phyloP scores from a whole-genome alignment of 2,888 invertebrate genomes.

The Meteorus colon region DNA sequence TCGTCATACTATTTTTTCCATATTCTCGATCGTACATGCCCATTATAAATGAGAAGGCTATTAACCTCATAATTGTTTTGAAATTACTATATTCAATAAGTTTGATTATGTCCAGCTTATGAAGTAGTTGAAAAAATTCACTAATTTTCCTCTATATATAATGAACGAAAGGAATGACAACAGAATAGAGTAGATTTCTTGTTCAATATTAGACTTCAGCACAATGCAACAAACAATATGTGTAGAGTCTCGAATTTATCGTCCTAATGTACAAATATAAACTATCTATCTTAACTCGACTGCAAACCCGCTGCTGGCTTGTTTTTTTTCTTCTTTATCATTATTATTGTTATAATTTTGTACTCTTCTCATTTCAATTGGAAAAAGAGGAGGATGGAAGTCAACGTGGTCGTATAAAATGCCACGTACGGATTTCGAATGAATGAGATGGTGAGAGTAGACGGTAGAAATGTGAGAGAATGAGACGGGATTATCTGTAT shows the following conservation, averaged over 20 bases:
- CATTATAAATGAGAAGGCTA: too few species aligned
- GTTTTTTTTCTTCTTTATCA: not conserved
- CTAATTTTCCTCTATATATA: too few species aligned
- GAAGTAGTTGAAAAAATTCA: too few species aligned
- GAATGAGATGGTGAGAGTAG: conserved; percentile 12
- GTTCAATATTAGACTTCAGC: too few species aligned
- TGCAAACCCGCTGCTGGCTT: not conserved
- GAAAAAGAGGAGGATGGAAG: conserved; percentile 13
- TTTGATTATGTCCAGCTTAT: too few species aligned
- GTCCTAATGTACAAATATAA: not conserved
- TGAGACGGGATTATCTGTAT: not conserved
- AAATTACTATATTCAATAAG: too few species aligned
- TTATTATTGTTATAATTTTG: too few species aligned
- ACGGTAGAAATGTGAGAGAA: conserved; percentile 27
- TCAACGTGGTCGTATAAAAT: conserved; percentile 25
- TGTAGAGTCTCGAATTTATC: not conserved
- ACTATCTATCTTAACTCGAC: not conserved
- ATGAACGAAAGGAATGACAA: too few species aligned
- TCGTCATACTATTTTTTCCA: too few species aligned
- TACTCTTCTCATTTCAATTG: not conserved
- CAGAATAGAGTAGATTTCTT: too few species aligned
- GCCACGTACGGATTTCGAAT: conserved; percentile 29
- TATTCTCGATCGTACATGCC: too few species aligned
- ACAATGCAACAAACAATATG: not conserved
- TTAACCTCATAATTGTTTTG: too few species aligned